These are phyloP conservation scores for Malthinus flaveolus DNA, from an alignment of 2,888 invertebrate genomes.

Conservation along the genomic window DNA sequence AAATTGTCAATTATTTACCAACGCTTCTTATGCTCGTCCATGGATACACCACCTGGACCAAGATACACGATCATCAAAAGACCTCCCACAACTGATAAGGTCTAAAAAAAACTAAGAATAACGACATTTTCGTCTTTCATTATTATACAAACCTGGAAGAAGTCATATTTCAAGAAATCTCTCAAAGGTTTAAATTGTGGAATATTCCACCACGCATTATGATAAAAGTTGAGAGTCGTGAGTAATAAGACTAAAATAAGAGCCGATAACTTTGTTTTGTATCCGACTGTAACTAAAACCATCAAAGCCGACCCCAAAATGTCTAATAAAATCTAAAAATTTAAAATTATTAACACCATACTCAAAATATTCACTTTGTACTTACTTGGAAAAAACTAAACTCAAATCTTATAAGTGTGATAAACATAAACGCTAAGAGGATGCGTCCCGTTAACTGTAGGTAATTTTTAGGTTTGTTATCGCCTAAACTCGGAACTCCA, in stretches of 20 bases:
- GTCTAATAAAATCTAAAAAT: constrained; percentile 82
- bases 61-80: constrained; percentile 96
- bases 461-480: constrained; percentile 96
- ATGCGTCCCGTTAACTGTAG: constrained; percentile 95
- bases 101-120: constrained; percentile 69
- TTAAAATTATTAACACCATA: constrained; percentile 6
- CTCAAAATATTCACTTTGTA: not conserved
- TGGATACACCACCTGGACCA: constrained; percentile 98
- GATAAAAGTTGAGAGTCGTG: constrained; percentile 88
- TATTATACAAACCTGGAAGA: constrained; percentile 85
- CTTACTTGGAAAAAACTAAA: constrained; percentile 82
- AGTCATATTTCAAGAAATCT: constrained; percentile 99
- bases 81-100: constrained; percentile 97
- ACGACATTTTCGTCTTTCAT: constrained; percentile 5
- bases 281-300: constrained; percentile 94
- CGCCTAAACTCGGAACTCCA: constrained; percentile 88
- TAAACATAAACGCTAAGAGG: constrained; percentile 97
- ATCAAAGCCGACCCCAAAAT: constrained; percentile 92
- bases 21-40: constrained; percentile 99
- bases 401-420: constrained; percentile 94
- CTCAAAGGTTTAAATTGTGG: constrained; percentile 93
- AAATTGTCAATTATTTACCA: constrained; percentile 67
- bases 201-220: constrained; percentile 98
- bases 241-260: constrained; percentile 90
- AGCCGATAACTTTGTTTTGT: constrained; percentile 98